These are phyloP conservation scores for Carollia perspicillata DNA, from an alignment of 2,113 vertebrate species.

Conservation along the genomic window DNA sequence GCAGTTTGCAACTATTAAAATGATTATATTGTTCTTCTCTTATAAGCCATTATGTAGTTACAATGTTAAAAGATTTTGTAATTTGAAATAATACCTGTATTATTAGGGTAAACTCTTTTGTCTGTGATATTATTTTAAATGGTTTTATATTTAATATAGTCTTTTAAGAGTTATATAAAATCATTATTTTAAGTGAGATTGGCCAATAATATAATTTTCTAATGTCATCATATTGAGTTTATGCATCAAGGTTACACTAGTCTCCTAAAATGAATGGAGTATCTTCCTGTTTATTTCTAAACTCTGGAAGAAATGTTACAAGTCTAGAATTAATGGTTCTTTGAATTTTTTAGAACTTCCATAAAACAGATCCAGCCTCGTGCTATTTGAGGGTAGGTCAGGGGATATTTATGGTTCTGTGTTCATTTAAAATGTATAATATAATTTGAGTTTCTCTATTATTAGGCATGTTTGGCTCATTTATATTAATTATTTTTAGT, in stretches of 20 bases:
- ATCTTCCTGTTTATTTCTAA: neutral
- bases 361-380: neutral
- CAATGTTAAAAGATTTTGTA: neutral
- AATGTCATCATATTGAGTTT: neutral
- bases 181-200: neutral
- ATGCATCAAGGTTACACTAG: neutral
- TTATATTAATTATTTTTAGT: neutral
- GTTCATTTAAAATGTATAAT: neutral
- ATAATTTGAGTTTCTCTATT: neutral
- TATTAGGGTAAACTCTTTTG: neutral
- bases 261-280: neutral
- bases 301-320: neutral
- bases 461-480: neutral
- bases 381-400: neutral
- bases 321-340: neutral
- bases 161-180: neutral
- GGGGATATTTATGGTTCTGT: neutral
- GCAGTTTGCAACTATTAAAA: neutral
- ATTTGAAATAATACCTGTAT: neutral
- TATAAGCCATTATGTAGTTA: neutral
- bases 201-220: neutral
- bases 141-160: neutral
- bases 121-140: neutral
- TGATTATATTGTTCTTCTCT: neutral
- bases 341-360: neutral